Evolutionary conservation across 92 coral and sea anemone genomes (phyloP).

Genomic region (Heteractis magnifica): DNA sequence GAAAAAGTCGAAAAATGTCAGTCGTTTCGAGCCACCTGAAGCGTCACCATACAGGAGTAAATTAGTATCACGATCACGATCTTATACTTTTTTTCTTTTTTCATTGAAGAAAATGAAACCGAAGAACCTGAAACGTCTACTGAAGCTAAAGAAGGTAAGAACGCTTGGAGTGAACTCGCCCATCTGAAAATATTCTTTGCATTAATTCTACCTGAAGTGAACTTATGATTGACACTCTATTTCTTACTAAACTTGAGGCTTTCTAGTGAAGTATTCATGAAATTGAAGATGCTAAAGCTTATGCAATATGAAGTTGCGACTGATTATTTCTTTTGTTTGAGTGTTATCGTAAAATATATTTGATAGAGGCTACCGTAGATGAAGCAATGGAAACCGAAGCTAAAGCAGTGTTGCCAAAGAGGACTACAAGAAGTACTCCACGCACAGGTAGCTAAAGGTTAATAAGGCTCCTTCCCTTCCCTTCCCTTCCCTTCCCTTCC

Average conservation of each 20-base stretch:
- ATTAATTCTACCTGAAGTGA: too few relatives aligned
- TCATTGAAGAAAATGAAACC: neutral
- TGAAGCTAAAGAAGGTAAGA: neutral
- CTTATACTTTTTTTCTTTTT: neutral
- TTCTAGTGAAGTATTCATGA: too few relatives aligned
- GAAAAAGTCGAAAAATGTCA: neutral
- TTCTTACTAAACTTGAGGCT: too few relatives aligned
- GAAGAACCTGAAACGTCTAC: neutral
- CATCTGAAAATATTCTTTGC: neutral
- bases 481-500: neutral
- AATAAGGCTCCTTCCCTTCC: neutral
- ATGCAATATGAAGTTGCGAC: too few relatives aligned
- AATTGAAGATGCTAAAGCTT: too few relatives aligned
- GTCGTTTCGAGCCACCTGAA: neutral
- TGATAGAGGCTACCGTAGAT: neutral
- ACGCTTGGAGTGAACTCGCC: neutral
- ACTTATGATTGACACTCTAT: too few relatives aligned
- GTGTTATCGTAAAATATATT: neutral
- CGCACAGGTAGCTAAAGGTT: neutral
- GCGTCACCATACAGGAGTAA: neutral
- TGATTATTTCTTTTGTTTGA: neutral
- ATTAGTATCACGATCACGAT: neutral
- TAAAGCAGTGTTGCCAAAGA: neutral
- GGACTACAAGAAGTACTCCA: neutral
- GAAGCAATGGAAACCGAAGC: constrained; percentile 1